A percentile compares a stretch with the other conserved stretches of the same genome.
Evolutionary conservation across 1,140 invertebrate species (phyloP).

Genomic region (Drosophila obscura): DNA sequence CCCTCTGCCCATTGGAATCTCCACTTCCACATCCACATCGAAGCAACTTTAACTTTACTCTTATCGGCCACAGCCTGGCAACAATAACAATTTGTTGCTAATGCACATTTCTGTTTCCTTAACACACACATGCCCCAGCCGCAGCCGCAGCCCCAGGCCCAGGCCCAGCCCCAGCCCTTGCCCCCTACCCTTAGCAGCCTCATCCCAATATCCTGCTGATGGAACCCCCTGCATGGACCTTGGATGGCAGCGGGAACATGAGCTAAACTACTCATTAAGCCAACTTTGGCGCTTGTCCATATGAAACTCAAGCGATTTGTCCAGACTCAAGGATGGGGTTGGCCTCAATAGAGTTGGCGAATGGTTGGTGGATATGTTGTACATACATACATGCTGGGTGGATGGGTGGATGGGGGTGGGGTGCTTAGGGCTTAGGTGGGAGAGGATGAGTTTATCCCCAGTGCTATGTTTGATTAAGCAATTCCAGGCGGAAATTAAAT

Average conservation of each 20-base stretch:
- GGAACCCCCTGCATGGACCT: not conserved
- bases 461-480: conserved; percentile 77
- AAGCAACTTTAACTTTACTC: conserved; percentile 45
- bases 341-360: not conserved
- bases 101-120: conserved; percentile 66
- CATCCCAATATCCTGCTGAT: not conserved
- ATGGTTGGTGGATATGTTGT: not conserved
- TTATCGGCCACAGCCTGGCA: conserved; percentile 40
- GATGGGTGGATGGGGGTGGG: not conserved
- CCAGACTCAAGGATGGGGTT: conserved; percentile 1
- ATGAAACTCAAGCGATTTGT: conserved; percentile 55
- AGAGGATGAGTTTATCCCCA: conserved; percentile 38
- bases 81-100: conserved; percentile 81
- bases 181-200: conserved; percentile 1
- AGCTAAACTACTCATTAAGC: conserved; percentile 73
- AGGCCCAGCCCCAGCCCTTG: not conserved
- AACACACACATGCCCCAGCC: conserved; percentile 26
- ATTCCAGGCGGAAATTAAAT: conserved; percentile 81
- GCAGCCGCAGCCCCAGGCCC: not conserved
- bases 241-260: conserved; percentile 30
- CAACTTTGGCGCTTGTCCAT: conserved; percentile 47
- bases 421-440: not conserved
- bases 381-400: too few relatives aligned
- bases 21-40: not conserved
- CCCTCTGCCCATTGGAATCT: not conserved